Conservation (phyloP, 2,888 invertebrate genomes). For the Campoletis raptor region DNA sequence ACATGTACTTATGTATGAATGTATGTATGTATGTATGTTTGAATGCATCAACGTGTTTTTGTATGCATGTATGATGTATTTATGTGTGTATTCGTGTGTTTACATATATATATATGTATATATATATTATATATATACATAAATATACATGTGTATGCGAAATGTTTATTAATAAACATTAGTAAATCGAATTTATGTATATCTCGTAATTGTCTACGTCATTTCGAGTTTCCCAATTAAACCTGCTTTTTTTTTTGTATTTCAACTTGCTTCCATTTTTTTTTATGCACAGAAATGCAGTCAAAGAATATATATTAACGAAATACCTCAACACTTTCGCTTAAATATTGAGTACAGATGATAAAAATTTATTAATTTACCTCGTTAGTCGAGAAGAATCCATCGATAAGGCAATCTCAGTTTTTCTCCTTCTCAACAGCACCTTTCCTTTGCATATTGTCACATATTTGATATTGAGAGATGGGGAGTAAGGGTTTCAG, state of each 20-base stretch:
- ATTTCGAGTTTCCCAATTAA: background rate
- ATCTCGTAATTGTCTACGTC: constrained; percentile 24
- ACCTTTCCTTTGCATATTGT: too few species aligned
- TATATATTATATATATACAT: constrained; percentile 14
- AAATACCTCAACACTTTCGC: too few species aligned
- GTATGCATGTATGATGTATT: constrained; percentile 75
- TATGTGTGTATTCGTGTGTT: constrained; percentile 24
- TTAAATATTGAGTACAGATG: too few species aligned
- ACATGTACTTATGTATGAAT: constrained; percentile 71
- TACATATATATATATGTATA: constrained; percentile 69
- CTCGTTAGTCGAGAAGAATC: too few species aligned
- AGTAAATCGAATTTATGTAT: constrained; percentile 80
- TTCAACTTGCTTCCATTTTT: background rate
- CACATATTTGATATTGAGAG: too few species aligned
- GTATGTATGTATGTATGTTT: constrained; percentile 19
- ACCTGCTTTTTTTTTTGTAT: background rate
- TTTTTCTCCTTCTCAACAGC: too few species aligned
- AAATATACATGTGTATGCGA: constrained; percentile 77
- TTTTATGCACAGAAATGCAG: background rate
- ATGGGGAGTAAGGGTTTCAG: too few species aligned
- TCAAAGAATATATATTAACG: background rate
- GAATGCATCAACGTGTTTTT: background rate
- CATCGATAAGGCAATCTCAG: too few species aligned
- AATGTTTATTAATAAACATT: constrained; percentile 84
- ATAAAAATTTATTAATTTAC: too few species aligned